Base-by-base conservation (phyloP, 2,113 vertebrate genomes). In the Sebastes schlegelii region DNA sequence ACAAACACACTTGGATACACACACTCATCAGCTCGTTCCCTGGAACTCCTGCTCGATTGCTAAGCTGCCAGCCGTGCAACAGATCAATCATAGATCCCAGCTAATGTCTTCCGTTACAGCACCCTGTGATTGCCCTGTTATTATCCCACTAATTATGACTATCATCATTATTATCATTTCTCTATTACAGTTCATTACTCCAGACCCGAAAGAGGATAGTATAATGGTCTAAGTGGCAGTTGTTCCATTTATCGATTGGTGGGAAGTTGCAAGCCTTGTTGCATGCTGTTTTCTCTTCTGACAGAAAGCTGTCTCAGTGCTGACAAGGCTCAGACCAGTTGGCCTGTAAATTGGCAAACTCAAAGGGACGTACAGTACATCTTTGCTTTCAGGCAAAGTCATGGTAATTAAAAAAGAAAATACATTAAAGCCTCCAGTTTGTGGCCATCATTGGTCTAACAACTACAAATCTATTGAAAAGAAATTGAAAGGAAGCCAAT, bases 161-260 rank as follows among this genome's bases (percentile, higher is more conserved):
- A 93, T 79, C 77, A 91, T 93, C 89, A 92, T 93, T 93, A 93
- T 92, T 94, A 93, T 95, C 89, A 89, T 93, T 94, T 91, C 87
- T 86, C 89, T 84, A 93, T 93, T 93, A 92, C 91, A 88, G 90
- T 90, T 93, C 93, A 95, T 93, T 95, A 93, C 92, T 91, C 71
- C 57, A 77, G 75, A 86, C 89, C 83, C 54, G 77, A 90, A 91
- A 92, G 89, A 83, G 68, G 74, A 68, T 74, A 51, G 52, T 80
- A 64, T 92, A 87, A 93, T 90, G 90, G 83, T 68, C 86, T 78
- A 85, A 91, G 87, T 88, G 79, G 80, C 86, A 86, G 79, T 91
- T 88, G 79, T 81, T 88, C 84, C 63, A 73, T 88, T 69, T 85
- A 88, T 89, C 16, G 81, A 82, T 84, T 74, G 79, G 80, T 86